Evolutionary conservation across 2,797 vertebrate genomes (phyloP).

Genomic region (Bradypodion ventrale): DNA sequence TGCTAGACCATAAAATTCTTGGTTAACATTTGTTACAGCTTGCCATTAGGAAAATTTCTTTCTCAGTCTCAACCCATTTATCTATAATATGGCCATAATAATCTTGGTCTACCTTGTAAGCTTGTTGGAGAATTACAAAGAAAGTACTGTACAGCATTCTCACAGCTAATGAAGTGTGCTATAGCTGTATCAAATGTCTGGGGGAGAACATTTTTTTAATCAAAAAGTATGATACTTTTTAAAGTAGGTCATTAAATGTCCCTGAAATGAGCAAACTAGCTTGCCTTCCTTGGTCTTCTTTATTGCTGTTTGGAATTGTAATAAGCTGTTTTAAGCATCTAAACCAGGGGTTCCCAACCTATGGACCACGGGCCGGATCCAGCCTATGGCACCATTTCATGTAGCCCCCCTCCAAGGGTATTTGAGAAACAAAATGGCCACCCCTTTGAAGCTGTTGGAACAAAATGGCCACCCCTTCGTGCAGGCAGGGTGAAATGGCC

Average conservation of each 20-base stretch:
- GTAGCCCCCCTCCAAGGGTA: no score
- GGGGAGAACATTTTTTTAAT: neutral
- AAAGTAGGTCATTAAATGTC: neutral
- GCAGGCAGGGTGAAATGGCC: no score
- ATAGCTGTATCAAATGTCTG: neutral
- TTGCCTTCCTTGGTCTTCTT: neutral
- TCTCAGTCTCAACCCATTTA: neutral
- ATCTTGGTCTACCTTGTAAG: neutral
- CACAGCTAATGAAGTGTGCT: neutral
- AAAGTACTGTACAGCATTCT: neutral
- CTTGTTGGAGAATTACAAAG: neutral
- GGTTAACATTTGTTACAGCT: neutral
- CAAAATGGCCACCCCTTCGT: no score
- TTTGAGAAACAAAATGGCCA: no score
- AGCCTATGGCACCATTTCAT: no score
- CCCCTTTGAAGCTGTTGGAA: no score
- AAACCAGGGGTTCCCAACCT: no score
- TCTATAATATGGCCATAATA: no score
- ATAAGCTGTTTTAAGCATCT: no score
- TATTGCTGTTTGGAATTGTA: neutral
- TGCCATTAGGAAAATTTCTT: neutral
- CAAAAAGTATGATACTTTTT: neutral
- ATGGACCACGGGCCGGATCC: no score
- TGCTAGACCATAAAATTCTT: neutral
- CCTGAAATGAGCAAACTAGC: neutral